phyloP scores from a whole-genome alignment of 2,797 vertebrate species.

The Poeciliopsis paucimaculata region DNA sequence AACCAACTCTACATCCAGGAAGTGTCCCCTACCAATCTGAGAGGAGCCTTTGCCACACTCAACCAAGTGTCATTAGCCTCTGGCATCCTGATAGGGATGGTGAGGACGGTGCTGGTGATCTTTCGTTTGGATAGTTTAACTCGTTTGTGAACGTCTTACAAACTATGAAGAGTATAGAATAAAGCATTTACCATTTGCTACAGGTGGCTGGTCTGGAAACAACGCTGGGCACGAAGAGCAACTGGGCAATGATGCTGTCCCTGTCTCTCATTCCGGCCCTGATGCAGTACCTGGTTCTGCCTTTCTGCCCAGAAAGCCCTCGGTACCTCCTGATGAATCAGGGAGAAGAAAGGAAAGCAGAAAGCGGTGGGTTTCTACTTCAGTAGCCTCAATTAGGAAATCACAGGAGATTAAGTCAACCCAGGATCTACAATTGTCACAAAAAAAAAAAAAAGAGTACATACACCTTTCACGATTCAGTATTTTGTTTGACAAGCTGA shows the following conservation, averaged over 20 bases:
- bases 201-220: constrained; percentile 82
- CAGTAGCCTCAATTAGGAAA: not conserved
- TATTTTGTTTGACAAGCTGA: not conserved
- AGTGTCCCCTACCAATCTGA: constrained; percentile 79
- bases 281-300: constrained; percentile 77
- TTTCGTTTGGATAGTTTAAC: not conserved
- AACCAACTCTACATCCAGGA: constrained; percentile 85
- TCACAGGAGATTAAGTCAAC: not conserved
- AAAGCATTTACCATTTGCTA: constrained; percentile 11
- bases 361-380: constrained; percentile 68
- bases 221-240: constrained; percentile 73
- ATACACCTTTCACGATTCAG: not conserved
- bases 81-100: constrained; percentile 83
- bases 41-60: constrained; percentile 82
- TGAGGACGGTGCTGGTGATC: constrained; percentile 26
- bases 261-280: constrained; percentile 80
- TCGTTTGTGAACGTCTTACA: no score
- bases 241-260: constrained; percentile 82
- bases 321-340: constrained; percentile 81
- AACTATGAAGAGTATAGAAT: not conserved
- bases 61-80: constrained; percentile 82
- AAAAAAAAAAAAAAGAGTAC: not conserved
- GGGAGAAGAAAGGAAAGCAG: constrained; percentile 72
- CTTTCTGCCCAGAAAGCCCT: constrained; percentile 83
- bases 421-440: not conserved